Conservation (phyloP, 2,888 invertebrate species). For the Drosophila fulvimacula region DNA sequence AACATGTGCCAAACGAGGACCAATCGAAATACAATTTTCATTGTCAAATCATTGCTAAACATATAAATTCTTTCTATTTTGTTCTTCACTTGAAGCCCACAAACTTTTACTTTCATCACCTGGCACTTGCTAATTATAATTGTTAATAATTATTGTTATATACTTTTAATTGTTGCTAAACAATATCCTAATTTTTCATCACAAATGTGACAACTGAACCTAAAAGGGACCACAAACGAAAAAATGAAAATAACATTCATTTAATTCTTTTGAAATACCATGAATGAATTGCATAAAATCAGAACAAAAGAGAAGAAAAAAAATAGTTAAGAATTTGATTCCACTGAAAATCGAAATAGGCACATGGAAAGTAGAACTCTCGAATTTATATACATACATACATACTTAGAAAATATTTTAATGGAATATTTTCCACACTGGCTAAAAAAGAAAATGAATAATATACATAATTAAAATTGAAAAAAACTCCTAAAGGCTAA, state of each 20-base stretch:
- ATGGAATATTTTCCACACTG: neutral
- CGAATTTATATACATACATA: neutral
- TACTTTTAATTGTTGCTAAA: slow-evolving; percentile 23
- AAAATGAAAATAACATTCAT: neutral
- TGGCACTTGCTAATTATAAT: slow-evolving; percentile 21
- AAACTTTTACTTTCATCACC: slow-evolving; percentile 45
- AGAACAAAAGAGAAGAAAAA: neutral
- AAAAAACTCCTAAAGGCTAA: neutral
- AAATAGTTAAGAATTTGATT: neutral
- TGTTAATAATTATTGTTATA: slow-evolving; percentile 8
- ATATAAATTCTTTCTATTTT: slow-evolving; percentile 1
- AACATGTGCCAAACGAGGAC: slow-evolving; percentile 43
- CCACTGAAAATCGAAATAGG: neutral
- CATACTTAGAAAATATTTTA: neutral
- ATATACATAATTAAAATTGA: too few relatives aligned
- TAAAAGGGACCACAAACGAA: slow-evolving; percentile 1
- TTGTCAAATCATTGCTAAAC: slow-evolving; percentile 17
- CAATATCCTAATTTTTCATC: neutral
- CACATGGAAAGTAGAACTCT: neutral
- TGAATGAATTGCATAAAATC: slow-evolving; percentile 32
- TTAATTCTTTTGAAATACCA: neutral
- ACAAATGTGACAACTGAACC: neutral
- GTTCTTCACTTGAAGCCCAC: slow-evolving; percentile 3
- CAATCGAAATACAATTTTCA: slow-evolving; percentile 24
- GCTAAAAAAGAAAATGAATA: too few relatives aligned